Evolutionary conservation across 2,888 invertebrate species (phyloP).

Genomic region (Belgica antarctica): DNA sequence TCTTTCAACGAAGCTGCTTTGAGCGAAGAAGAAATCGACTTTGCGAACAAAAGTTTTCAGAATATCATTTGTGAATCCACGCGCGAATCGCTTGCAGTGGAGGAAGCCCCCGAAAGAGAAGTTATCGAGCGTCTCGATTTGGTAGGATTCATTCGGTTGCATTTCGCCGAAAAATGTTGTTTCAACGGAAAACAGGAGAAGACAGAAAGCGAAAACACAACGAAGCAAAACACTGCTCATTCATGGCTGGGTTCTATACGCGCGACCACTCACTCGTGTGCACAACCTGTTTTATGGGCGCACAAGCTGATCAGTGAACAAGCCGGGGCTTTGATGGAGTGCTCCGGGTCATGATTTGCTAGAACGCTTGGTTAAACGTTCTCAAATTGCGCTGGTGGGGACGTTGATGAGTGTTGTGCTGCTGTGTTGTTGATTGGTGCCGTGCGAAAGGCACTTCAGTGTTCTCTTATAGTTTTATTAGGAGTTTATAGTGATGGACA

Average conservation of each 20-base stretch:
- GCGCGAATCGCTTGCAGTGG: too few relatives aligned
- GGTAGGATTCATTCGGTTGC: conserved; percentile 41
- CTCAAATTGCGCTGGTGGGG: too few relatives aligned
- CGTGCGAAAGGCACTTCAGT: too few relatives aligned
- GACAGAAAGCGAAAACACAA: conserved; percentile 14
- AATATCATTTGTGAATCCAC: not conserved
- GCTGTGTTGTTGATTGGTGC: not conserved
- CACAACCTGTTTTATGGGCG: conserved; percentile 51
- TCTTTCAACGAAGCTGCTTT: too few relatives aligned
- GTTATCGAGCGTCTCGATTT: conserved; percentile 27
- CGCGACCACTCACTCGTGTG: conserved; percentile 57
- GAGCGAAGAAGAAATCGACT: too few relatives aligned
- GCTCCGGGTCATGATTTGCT: too few relatives aligned
- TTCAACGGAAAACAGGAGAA: conserved; percentile 6
- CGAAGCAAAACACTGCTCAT: conserved; percentile 35
- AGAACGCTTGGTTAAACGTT: too few relatives aligned
- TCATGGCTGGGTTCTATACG: conserved; percentile 49
- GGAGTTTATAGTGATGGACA: too few relatives aligned
- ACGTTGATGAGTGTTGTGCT: too few relatives aligned
- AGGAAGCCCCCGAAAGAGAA: conserved; percentile 4
- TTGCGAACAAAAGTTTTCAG: too few relatives aligned
- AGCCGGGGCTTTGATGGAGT: not conserved
- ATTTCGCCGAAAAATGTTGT: conserved; percentile 36
- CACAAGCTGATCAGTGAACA: conserved; percentile 46
- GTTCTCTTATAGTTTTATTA: too few relatives aligned